Conservation (phyloP, 2,113 vertebrate species). For the Eidolon helvum region DNA sequence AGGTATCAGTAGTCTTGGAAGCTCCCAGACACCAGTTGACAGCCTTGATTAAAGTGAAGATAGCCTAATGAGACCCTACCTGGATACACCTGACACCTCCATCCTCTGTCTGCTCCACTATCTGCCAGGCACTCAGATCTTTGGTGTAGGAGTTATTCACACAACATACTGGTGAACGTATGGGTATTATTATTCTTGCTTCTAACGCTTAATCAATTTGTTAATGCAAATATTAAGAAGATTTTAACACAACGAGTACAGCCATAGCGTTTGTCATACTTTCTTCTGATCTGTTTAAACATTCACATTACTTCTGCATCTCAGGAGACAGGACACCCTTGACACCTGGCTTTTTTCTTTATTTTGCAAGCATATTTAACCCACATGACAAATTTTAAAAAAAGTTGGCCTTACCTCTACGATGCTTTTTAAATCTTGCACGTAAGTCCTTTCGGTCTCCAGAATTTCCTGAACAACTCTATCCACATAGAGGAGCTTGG, state of each 20-base stretch:
- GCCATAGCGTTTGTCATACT: not conserved
- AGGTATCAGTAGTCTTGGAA: not conserved
- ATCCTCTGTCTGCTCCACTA: not conserved
- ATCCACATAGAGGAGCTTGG: constrained; percentile 95
- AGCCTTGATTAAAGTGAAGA: not conserved
- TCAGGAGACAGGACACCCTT: not conserved
- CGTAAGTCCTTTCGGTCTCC: constrained; percentile 96
- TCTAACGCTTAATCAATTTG: not conserved
- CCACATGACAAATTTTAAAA: not conserved
- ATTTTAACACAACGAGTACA: not conserved
- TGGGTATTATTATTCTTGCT: not conserved
- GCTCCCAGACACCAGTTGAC: not conserved
- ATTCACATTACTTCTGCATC: not conserved
- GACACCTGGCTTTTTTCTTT: not conserved
- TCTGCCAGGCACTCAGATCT: not conserved
- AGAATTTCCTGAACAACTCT: constrained; percentile 97
- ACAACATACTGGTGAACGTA: rapidly evolving
- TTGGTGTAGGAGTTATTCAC: not conserved
- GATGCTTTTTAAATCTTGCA: constrained; percentile 96
- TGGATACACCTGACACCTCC: not conserved
- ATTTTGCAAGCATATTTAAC: not conserved
- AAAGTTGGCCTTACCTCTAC: constrained; percentile 89
- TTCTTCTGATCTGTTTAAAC: not conserved
- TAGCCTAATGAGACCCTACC: not conserved
- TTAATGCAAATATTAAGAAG: not conserved